Evolutionary conservation across 64 coral and sea anemone species (phyloP).

Genomic region (Hydrozoanthus tunicans): DNA sequence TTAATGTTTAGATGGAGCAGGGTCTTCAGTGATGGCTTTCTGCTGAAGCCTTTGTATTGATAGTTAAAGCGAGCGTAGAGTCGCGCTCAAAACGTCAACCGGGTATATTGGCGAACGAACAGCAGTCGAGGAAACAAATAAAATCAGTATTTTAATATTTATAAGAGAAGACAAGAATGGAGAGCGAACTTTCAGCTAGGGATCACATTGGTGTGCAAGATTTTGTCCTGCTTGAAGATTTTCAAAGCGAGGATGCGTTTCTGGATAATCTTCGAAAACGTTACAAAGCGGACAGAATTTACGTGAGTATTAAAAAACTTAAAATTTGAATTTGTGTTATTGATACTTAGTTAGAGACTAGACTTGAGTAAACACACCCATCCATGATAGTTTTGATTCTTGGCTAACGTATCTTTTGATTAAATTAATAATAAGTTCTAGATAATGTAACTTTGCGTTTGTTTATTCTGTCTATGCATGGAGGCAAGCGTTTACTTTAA

Average conservation of each 20-base stretch:
- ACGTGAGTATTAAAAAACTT: conserved; percentile 73
- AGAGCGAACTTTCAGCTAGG: conserved; percentile 85
- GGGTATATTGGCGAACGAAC: not conserved
- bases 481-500: too few species aligned
- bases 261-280: conserved; percentile 92
- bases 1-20: not conserved
- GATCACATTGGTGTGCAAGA: conserved; percentile 96
- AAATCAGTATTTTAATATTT: not conserved
- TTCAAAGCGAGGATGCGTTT: conserved; percentile 91
- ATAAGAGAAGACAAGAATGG: conserved; percentile 55
- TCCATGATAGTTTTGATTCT: not conserved
- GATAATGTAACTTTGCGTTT: too few species aligned
- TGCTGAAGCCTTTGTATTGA: not conserved
- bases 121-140: not conserved
- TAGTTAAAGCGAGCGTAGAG: not conserved
- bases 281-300: conserved; percentile 93
- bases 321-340: conserved; percentile 1
- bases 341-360: not conserved
- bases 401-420: too few species aligned
- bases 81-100: not conserved
- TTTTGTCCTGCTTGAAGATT: conserved; percentile 98
- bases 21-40: not conserved
- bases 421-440: too few species aligned
- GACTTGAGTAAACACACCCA: conserved; percentile 10
- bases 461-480: too few species aligned